Base-by-base conservation (phyloP, 2,113 vertebrate species). In the Geococcyx californianus region DNA sequence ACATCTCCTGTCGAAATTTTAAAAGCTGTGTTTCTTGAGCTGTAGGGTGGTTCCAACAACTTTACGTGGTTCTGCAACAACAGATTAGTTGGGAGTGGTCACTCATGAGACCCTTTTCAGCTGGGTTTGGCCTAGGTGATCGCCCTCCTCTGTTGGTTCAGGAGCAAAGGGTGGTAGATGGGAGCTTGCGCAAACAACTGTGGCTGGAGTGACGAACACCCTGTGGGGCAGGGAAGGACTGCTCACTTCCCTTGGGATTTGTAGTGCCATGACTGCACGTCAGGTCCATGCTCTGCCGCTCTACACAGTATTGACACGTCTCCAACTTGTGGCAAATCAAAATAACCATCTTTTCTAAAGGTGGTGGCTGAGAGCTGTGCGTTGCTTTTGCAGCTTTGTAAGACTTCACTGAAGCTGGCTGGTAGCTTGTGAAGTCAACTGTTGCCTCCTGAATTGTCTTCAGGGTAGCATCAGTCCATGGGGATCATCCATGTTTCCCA, bases 341-440 rank as follows among this genome's bases (percentile, higher is more conserved):
- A 62, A n/a, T 55, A 28, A 55, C 1, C 1, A 56, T 70, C n/a
- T 19, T 62, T 69, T 70, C 28, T n/a, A 38, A 66, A 63, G 40
- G 24, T 31, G 75, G 29, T 31, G 55, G 7, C 49, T 40, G 29
- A 59, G 36, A 74, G 13, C 16, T 20, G 4, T 66, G 44, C n/a
- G 1, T 44, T 58, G 60, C 60, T 81, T 59, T 18, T 74, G 36
- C 33, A 33, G 29, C 28, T 59, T 38, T 58, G 7, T 52, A 34
- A 31, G 62, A 16, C 17, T 58, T 72, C 18, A 13, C 0, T 52
- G 23, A n/a, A n/a, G n/a, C 9, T 11, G n/a, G 16, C 7, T 36
- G 51, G n/a, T 34, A 72, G 16, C 28, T 52, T 85, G 36, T 12
- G 20, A 49, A 64, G 34, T 18, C 24, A 45, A 21, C 56, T 34